Base-by-base conservation (phyloP, 2,888 invertebrate species). In the Rotaria macrura region DNA sequence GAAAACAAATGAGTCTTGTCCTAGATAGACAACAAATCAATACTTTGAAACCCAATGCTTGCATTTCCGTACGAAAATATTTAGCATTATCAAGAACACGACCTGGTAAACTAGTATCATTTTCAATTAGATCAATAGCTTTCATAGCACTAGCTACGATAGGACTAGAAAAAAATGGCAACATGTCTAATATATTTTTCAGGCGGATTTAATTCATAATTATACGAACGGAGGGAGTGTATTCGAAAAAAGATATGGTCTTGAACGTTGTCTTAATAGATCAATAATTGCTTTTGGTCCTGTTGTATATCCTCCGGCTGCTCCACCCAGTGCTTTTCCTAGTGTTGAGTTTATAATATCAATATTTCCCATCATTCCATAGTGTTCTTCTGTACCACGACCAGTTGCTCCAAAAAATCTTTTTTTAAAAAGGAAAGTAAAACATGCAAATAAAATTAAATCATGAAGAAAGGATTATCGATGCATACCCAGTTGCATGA, bases 331-430 rank as follows among this genome's bases (percentile, higher is more conserved):
- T 0, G 96, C 96, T 91, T 96, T 96, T 85, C 96, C 96, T 84
- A 96, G 92, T 0, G 96, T 96, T 0, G 96, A 96, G 90, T 95
- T 95, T 87, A 96, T 94, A 55, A 96, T 94, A 89, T 96, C 95
- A 6, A 95, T 93, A 54, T 93, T 88, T 40, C 89, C 89, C 38
- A 87, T 85, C 57, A 93, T 65, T 14, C 20, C 34, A 34, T 34
- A 65, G 25, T 65, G 65, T 65, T 65, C 65, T 65, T 65, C 65
- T 20, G 65, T 65, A 38, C 65, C 65, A 29, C 65, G 65, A 34
- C 65, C 65, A 2, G 65, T 65, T 20, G 34, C 6, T 34, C 65
- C 65, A 65, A 65, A 65, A 34, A 65, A 65, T 65, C 65, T 65
- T 29, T 14, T 29, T n/a, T n/a, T n/a, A n/a, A n/a, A n/a, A n/a